phyloP scores from a whole-genome alignment of 2,888 invertebrate species.

The Phyllotreta cruciferae region DNA sequence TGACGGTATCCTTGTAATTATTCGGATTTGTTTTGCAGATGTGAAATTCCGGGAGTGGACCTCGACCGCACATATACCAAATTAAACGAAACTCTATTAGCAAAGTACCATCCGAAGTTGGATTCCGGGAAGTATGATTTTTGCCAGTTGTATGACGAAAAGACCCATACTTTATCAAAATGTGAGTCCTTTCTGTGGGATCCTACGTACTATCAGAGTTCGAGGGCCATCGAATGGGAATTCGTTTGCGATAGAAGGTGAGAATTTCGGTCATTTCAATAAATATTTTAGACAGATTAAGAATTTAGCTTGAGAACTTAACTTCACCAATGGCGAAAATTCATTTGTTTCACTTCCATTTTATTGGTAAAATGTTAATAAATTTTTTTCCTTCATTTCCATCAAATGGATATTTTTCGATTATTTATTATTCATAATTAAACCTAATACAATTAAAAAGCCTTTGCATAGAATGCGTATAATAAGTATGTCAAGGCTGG shows the following conservation, averaged over 20 bases:
- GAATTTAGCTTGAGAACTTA: too few species aligned
- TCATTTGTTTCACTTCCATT: too few species aligned
- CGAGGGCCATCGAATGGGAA: constrained; percentile 82
- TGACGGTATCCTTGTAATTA: constrained; percentile 16
- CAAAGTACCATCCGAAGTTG: constrained; percentile 64
- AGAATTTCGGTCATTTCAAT: constrained; percentile 1
- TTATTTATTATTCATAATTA: too few species aligned
- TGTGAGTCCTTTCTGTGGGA: constrained; percentile 76
- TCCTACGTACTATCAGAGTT: constrained; percentile 73
- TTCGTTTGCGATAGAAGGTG: constrained; percentile 71
- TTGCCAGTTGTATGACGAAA: constrained; percentile 64
- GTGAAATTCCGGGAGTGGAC: constrained; percentile 67
- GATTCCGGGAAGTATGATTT: constrained; percentile 68
- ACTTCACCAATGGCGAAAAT: too few species aligned
- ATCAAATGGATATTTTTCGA: too few species aligned
- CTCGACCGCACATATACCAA: constrained; percentile 60
- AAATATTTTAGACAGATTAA: too few species aligned
- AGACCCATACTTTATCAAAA: constrained; percentile 53
- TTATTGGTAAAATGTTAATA: too few species aligned
- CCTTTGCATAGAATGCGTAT: too few species aligned
- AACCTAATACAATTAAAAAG: too few species aligned
- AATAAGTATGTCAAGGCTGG: too few species aligned
- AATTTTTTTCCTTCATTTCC: too few species aligned
- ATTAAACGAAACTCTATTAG: constrained; percentile 63
- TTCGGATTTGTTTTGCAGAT: constrained; percentile 61